Percentiles rank a stretch among this genome's conserved stretches.
Conservation (phyloP, 2,888 invertebrate genomes). For the Heliconius hortense region DNA sequence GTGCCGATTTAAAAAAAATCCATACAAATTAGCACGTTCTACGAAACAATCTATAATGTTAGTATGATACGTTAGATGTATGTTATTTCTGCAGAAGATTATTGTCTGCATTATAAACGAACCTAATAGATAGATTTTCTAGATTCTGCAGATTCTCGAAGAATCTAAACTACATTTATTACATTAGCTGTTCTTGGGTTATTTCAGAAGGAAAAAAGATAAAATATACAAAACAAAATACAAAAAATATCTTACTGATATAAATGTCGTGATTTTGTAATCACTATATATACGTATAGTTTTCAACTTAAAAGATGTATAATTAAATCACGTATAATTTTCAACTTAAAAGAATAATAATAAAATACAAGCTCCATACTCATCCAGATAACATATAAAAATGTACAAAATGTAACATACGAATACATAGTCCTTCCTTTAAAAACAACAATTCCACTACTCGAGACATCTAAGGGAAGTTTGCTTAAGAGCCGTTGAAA, state of each 20-base stretch:
- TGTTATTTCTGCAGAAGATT: not conserved
- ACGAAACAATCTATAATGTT: not conserved
- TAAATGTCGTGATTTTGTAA: too few species aligned
- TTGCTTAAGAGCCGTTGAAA: constrained; percentile 56
- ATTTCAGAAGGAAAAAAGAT: not conserved
- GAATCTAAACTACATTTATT: not conserved
- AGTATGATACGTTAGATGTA: not conserved
- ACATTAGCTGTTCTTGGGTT: not conserved
- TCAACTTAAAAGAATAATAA: too few species aligned
- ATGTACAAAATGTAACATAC: constrained; percentile 2
- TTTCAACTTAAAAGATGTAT: too few species aligned
- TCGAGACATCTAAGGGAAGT: constrained; percentile 48
- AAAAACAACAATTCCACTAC: constrained; percentile 28
- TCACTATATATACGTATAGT: too few species aligned
- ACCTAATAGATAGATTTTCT: too few species aligned
- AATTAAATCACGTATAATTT: too few species aligned
- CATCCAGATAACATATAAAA: not conserved
- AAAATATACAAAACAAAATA: not conserved
- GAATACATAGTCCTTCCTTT: not conserved
- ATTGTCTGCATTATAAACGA: too few species aligned
- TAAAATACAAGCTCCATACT: too few species aligned
- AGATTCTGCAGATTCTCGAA: not conserved
- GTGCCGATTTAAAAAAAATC: too few species aligned
- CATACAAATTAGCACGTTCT: too few species aligned
- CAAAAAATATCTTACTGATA: too few species aligned